A percentile compares a stretch with the other conserved stretches of the same genome.
These are phyloP conservation scores for Muscicapa striata DNA, from an alignment of 2,797 vertebrate genomes.

Conservation along the genomic window DNA sequence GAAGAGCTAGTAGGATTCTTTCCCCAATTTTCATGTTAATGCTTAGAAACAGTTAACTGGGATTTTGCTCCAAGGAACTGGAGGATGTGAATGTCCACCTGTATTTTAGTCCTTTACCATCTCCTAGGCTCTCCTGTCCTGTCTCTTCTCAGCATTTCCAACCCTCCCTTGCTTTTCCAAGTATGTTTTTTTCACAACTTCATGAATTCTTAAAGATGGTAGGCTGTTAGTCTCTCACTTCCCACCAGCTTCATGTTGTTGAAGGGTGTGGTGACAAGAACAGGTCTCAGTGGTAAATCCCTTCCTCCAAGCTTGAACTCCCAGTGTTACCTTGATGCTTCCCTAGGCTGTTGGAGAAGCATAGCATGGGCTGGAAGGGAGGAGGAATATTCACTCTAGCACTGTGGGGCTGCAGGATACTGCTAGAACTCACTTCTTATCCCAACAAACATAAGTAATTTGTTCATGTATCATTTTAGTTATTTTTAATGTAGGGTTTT, in stretches of 20 bases:
- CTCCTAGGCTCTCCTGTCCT: not conserved
- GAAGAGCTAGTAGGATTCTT: not conserved
- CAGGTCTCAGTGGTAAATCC: constrained; percentile 6
- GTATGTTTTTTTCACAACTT: not conserved
- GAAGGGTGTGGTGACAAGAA: constrained; percentile 7
- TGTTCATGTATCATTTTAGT: not conserved
- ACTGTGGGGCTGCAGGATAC: not conserved
- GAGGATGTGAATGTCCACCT: not conserved
- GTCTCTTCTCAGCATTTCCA: not conserved
- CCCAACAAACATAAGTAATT: not conserved
- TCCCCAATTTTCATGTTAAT: not conserved
- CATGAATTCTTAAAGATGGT: not conserved
- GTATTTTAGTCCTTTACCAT: not conserved
- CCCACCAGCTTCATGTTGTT: constrained; percentile 8
- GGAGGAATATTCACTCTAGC: not conserved
- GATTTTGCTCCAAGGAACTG: not conserved
- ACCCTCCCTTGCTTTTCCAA: not conserved
- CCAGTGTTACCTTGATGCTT: not conserved
- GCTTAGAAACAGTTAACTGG: not conserved
- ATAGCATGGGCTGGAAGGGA: not conserved
- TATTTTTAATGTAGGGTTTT: not conserved
- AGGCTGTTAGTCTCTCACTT: constrained; percentile 51
- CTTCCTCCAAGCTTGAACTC: not conserved
- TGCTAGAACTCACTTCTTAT: not conserved
- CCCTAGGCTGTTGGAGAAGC: not conserved